A percentile compares a stretch with the other conserved stretches of the same genome.
These are phyloP conservation scores for Medauroidea extradentata DNA, from an alignment of 1,140 invertebrate genomes.

Conservation along the genomic window DNA sequence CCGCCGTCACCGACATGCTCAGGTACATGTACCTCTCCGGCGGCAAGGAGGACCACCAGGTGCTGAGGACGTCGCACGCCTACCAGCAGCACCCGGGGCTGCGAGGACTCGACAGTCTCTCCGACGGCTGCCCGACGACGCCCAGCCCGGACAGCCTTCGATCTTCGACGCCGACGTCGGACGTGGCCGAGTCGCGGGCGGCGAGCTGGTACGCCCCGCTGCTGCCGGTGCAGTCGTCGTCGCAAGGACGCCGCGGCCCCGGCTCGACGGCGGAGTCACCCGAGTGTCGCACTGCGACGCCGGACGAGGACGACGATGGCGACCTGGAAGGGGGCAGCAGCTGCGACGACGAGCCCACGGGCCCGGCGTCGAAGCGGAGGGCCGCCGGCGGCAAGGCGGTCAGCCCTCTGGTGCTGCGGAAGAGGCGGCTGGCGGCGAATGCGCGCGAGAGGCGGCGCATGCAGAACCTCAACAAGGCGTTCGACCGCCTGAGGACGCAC, in stretches of 20 bases:
- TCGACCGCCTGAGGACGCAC: conserved; percentile 83
- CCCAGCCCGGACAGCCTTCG: conserved; percentile 54
- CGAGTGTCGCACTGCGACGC: no score
- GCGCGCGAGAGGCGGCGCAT: conserved; percentile 86
- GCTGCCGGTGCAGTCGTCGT: not conserved
- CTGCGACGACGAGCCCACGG: conserved; percentile 2
- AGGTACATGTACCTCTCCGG: conserved; percentile 13
- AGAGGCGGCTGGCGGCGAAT: conserved; percentile 85
- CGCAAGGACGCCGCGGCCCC: no score
- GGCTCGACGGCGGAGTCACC: no score
- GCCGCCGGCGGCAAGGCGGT: conserved; percentile 59
- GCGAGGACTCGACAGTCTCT: conserved; percentile 8
- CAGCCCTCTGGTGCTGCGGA: conserved; percentile 70
- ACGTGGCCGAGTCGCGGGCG: not conserved
- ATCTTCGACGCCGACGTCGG: conserved; percentile 47
- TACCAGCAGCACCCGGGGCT: not conserved
- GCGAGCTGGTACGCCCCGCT: not conserved
- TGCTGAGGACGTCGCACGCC: not conserved
- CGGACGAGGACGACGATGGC: not conserved
- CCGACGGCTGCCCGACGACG: conserved; percentile 56
- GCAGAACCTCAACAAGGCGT: conserved; percentile 93
- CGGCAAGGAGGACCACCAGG: conserved; percentile 1
- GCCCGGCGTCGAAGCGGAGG: conserved; percentile 12
- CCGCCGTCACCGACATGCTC: conserved; percentile 4
- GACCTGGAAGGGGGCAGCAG: not conserved